A percentile compares a stretch with the other conserved stretches of the same genome.
These are phyloP conservation scores for Altica lythri DNA, from an alignment of 2,888 invertebrate species.

Conservation along the genomic window DNA sequence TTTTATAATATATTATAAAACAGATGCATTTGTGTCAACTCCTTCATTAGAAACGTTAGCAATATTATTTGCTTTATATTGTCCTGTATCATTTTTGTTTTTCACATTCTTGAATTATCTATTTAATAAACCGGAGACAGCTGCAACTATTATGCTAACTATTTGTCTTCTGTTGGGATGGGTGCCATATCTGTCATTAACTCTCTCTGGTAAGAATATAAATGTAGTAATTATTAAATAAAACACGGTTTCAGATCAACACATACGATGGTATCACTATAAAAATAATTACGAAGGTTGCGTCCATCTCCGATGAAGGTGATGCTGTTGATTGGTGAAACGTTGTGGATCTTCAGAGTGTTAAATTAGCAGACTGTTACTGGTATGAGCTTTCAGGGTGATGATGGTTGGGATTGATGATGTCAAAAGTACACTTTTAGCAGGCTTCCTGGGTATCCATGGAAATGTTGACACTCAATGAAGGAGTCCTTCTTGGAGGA, in stretches of 20 bases:
- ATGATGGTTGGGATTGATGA: no score
- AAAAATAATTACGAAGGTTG: no score
- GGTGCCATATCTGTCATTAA: conserved; percentile 75
- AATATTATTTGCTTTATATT: conserved; percentile 70
- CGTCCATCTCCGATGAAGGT: conserved; percentile 59
- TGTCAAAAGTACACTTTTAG: no score
- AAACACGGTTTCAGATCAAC: no score
- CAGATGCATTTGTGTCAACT: conserved; percentile 70
- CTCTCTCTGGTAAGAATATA: conserved; percentile 65
- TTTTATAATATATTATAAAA: conserved; percentile 70
- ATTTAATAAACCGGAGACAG: conserved; percentile 82
- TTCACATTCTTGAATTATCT: conserved; percentile 78
- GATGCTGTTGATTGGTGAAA: conserved; percentile 70
- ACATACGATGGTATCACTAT: no score
- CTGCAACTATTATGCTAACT: conserved; percentile 78
- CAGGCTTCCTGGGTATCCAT: no score
- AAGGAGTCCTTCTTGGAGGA: no score
- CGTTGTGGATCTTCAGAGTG: no score
- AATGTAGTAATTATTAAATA: no score
- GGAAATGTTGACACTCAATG: no score
- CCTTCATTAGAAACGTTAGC: conserved; percentile 72
- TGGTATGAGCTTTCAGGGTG: no score
- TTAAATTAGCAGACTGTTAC: no score
- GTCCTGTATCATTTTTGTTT: conserved; percentile 76
- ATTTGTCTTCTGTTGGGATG: conserved; percentile 76